Evolutionary conservation across 2,797 vertebrate species (phyloP).

Genomic region (Sylvilagus floridanus): DNA sequence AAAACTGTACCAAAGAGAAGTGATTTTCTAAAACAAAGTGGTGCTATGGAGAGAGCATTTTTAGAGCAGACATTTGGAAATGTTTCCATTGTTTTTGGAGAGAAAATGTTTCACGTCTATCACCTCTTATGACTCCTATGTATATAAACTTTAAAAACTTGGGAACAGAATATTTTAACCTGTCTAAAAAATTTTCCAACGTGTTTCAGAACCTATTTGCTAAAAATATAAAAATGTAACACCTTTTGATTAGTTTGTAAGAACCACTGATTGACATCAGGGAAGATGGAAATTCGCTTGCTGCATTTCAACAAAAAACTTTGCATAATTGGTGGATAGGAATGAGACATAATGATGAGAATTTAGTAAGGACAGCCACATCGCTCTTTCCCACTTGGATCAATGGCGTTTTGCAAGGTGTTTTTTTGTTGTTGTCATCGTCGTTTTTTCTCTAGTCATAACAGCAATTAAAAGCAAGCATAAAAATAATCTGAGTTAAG

Average conservation of each 20-base stretch:
- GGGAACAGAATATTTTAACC: constrained; percentile 67
- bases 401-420: constrained; percentile 19
- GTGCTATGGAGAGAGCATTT: constrained; percentile 51
- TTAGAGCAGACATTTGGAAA: constrained; percentile 64
- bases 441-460: background rate
- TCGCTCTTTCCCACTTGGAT: constrained; percentile 50
- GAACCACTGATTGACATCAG: constrained; percentile 77
- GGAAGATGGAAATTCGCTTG: constrained; percentile 76
- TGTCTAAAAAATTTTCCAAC: constrained; percentile 53
- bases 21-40: constrained; percentile 44
- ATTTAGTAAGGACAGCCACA: constrained; percentile 57
- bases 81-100: constrained; percentile 35
- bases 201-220: constrained; percentile 74
- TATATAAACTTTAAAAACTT: constrained; percentile 69
- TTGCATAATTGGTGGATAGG: constrained; percentile 78
- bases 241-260: constrained; percentile 82
- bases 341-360: constrained; percentile 63
- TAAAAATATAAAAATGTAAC: constrained; percentile 81
- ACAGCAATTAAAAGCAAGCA: constrained; percentile 73
- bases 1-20: background rate
- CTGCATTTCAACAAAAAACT: constrained; percentile 81
- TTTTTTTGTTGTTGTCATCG: background rate
- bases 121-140: background rate
- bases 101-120: background rate
- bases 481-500: constrained; percentile 76